Percentiles rank a stretch among this genome's conserved stretches.
phyloP scores from a whole-genome alignment of 2,113 vertebrate genomes.

The Myotis davidii region DNA sequence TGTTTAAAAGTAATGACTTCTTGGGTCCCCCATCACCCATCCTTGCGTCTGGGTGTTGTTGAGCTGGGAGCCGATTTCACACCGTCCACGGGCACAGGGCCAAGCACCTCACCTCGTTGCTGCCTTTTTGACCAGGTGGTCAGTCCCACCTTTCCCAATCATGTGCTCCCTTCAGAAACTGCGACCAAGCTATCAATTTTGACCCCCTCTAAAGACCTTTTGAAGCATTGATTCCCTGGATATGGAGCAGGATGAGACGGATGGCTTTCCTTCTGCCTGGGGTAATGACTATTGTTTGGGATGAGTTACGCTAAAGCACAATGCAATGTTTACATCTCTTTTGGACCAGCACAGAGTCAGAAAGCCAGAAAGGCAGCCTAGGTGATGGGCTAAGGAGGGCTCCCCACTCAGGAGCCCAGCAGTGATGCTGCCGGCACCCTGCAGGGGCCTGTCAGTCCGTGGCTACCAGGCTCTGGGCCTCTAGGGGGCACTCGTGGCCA shows the following conservation, averaged over 20 bases:
- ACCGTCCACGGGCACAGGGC: not conserved
- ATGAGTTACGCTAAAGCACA: not conserved
- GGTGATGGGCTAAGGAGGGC: too few species aligned
- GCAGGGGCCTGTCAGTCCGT: not conserved
- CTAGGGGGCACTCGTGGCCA: not conserved
- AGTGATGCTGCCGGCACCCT: not conserved
- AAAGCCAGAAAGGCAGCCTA: not conserved
- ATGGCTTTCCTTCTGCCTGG: not conserved
- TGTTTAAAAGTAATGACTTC: not conserved
- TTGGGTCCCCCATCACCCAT: not conserved
- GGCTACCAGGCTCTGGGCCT: not conserved
- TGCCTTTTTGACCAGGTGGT: constrained; percentile 38
- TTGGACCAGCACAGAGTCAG: not conserved
- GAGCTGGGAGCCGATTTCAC: not conserved
- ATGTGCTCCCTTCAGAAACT: constrained; percentile 59
- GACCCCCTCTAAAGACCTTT: not conserved
- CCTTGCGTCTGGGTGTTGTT: not conserved
- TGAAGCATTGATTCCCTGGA: not conserved
- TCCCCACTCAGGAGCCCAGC: not conserved
- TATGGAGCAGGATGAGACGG: not conserved
- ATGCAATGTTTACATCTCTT: not conserved
- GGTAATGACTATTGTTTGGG: not conserved
- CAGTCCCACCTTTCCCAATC: not conserved
- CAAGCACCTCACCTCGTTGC: not conserved
- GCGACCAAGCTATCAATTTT: not conserved